Percentiles rank a stretch among this genome's conserved stretches.
phyloP scores from a whole-genome alignment of 1,140 invertebrate species.

The Apis laboriosa region DNA sequence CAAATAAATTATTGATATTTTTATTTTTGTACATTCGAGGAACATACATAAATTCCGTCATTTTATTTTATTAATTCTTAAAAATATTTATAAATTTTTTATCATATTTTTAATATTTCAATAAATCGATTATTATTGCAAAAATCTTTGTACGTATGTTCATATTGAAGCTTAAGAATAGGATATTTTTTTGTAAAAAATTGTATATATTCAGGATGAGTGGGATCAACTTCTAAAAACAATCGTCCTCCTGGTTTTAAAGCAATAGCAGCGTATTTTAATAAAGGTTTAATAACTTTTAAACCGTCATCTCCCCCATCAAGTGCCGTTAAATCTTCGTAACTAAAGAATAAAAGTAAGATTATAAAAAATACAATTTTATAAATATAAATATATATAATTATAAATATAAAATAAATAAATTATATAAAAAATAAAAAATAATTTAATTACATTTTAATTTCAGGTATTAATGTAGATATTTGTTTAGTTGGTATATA shows the following conservation, averaged over 20 bases:
- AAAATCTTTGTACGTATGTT: slow-evolving; percentile 82
- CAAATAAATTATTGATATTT: slow-evolving; percentile 38
- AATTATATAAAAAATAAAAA: not conserved
- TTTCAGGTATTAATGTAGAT: slow-evolving; percentile 82
- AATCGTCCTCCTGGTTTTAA: slow-evolving; percentile 81
- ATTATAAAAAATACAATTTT: not conserved
- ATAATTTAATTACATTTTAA: slow-evolving; percentile 80
- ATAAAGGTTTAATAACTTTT: slow-evolving; percentile 82
- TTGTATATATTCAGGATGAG: slow-evolving; percentile 81
- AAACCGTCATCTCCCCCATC: slow-evolving; percentile 85
- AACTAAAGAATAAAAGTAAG: slow-evolving; percentile 76
- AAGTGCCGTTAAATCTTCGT: slow-evolving; percentile 84
- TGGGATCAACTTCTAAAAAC: slow-evolving; percentile 83
- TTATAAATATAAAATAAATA: not conserved
- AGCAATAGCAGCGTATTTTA: slow-evolving; percentile 80
- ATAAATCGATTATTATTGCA: slow-evolving; percentile 83
- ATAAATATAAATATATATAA: not conserved
- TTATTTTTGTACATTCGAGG: slow-evolving; percentile 13
- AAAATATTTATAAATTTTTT: not conserved
- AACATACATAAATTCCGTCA: not conserved
- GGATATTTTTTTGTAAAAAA: slow-evolving; percentile 79
- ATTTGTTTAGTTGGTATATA: slow-evolving; percentile 83
- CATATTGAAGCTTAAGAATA: slow-evolving; percentile 75
- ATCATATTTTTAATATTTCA: slow-evolving; percentile 78
- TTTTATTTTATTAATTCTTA: not conserved